Conservation (phyloP, 1,140 invertebrate species). For the Agraylea sexmaculata region DNA sequence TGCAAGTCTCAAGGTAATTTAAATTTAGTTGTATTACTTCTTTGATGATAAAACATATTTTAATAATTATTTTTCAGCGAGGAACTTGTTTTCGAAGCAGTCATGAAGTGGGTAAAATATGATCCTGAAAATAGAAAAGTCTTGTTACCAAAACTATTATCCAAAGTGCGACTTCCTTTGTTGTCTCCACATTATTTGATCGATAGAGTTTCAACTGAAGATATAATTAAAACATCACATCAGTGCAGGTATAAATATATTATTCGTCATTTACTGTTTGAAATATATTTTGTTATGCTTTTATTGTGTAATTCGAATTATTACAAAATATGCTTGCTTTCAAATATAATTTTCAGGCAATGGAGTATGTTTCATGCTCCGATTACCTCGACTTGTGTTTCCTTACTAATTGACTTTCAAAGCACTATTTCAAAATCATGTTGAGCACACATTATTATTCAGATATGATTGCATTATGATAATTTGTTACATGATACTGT, state of each 20-base stretch:
- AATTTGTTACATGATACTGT: too few relatives aligned
- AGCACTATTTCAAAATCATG: slow-evolving; percentile 2
- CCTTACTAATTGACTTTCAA: too few relatives aligned
- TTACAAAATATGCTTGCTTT: too few relatives aligned
- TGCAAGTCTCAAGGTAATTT: slow-evolving; percentile 54
- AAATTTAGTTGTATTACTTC: background rate
- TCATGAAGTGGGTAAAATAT: slow-evolving; percentile 72
- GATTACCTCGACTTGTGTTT: too few relatives aligned
- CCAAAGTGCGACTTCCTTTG: slow-evolving; percentile 67
- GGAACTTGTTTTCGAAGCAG: slow-evolving; percentile 72
- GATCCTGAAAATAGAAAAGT: slow-evolving; percentile 44
- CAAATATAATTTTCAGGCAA: too few relatives aligned
- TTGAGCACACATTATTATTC: slow-evolving; percentile 4
- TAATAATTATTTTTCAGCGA: slow-evolving; percentile 32
- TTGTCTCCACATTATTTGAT: slow-evolving; percentile 73
- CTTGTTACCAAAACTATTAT: slow-evolving; percentile 58
- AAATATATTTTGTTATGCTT: slow-evolving; percentile 7
- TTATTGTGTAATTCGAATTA: background rate
- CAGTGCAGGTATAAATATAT: slow-evolving; percentile 50
- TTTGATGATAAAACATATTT: slow-evolving; percentile 1
- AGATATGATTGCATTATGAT: background rate
- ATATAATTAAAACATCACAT: slow-evolving; percentile 62
- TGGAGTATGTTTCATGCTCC: too few relatives aligned
- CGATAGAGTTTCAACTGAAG: slow-evolving; percentile 74
- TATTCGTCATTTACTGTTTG: too few relatives aligned